Conservation (phyloP, 2,888 invertebrate genomes). For the Balanococcus diminutus region DNA sequence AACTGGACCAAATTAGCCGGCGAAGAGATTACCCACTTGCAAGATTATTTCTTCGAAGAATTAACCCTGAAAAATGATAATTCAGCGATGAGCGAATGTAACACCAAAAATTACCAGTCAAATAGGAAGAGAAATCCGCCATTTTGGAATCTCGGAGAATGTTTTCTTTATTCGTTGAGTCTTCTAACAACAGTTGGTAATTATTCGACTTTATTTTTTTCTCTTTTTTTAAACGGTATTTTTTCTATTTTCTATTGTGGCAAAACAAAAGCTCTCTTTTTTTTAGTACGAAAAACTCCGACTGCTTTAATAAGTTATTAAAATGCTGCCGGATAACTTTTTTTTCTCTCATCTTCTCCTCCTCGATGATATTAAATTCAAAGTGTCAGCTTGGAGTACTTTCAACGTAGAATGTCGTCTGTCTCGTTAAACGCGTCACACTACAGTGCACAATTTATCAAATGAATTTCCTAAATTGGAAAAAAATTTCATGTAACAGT, state of each 20-base stretch:
- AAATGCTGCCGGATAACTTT: neutral
- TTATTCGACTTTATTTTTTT: constrained; percentile 60
- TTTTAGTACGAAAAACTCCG: neutral
- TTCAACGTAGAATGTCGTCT: neutral
- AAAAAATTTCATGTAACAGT: neutral
- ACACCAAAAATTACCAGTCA: constrained; percentile 62
- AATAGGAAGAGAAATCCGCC: constrained; percentile 63
- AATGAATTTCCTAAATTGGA: neutral
- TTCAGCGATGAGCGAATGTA: constrained; percentile 33
- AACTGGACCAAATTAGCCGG: constrained; percentile 90
- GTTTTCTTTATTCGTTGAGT: constrained; percentile 90
- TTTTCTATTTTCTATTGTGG: neutral
- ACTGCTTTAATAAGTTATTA: neutral
- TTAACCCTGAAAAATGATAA: constrained; percentile 35
- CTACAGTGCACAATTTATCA: neutral
- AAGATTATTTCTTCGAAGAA: constrained; percentile 65
- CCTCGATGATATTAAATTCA: neutral
- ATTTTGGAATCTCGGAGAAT: constrained; percentile 89
- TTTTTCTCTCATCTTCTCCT: neutral
- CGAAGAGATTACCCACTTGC: constrained; percentile 84
- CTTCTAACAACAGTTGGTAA: constrained; percentile 94
- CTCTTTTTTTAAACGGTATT: neutral
- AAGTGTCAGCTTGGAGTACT: constrained; percentile 1
- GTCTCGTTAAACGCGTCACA: neutral
- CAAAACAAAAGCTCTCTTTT: neutral